Conservation (phyloP, 92 coral and sea anemone species). For the Phenganax subtilis region DNA sequence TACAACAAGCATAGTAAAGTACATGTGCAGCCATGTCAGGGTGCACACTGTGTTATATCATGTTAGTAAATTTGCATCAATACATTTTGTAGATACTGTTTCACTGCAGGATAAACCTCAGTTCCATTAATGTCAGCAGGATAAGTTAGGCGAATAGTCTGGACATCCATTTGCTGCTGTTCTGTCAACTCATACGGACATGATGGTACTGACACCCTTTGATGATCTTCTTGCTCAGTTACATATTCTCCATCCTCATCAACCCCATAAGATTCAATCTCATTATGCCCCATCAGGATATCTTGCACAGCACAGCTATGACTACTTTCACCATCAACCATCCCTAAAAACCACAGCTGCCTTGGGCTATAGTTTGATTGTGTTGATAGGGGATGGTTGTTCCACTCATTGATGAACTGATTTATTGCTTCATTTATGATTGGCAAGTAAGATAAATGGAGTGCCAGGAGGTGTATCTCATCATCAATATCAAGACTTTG, state of each 20-base stretch:
- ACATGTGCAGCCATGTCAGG: too few species aligned
- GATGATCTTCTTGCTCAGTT: slow-evolving; percentile 20
- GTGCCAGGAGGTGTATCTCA: too few species aligned
- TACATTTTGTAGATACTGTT: too few species aligned
- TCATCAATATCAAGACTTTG: too few species aligned
- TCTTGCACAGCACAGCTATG: too few species aligned
- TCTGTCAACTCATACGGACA: not conserved
- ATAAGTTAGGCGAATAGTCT: too few species aligned
- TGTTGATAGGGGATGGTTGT: slow-evolving; percentile 31
- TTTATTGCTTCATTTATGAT: not conserved
- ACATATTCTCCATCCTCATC: not conserved
- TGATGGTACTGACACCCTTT: slow-evolving; percentile 33
- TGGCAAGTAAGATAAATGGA: too few species aligned
- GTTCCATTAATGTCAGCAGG: too few species aligned
- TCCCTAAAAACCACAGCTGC: slow-evolving; percentile 39
- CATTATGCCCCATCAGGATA: not conserved
- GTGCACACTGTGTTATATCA: too few species aligned
- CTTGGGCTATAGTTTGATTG: slow-evolving; percentile 27
- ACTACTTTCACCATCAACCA: not conserved
- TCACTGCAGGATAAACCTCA: too few species aligned
- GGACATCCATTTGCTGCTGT: not conserved
- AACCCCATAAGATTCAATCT: slow-evolving; percentile 29
- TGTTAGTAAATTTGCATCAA: too few species aligned
- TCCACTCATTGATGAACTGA: slow-evolving; percentile 5
- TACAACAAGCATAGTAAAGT: too few species aligned